Base-by-base conservation (phyloP, 2,113 vertebrate species). In the Rhombomys opimus region DNA sequence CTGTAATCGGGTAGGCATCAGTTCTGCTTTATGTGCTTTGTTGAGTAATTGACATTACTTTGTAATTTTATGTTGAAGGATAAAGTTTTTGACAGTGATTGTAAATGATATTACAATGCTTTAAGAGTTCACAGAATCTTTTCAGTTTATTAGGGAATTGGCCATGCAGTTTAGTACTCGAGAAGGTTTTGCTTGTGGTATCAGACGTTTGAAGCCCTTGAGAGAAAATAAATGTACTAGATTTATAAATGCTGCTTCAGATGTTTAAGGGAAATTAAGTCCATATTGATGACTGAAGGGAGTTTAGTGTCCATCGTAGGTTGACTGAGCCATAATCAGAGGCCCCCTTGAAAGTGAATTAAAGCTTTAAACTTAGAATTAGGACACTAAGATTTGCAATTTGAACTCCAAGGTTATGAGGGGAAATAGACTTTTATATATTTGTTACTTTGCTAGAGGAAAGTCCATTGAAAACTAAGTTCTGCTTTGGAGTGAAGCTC, bases 161-260 rank as follows among this genome's bases (percentile, higher is more conserved):
- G 57, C 86, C 25, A 7, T 73, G 1, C 25, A 82, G 1, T 94
- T 95, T 82, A 87, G 6, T 92, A 82, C 52, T 91, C 75, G 77
- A 73, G 72, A 93, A 89, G 32, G n/a, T 89, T 95, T 96, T 86
- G 17, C 54, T 87, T 82, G 4, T 89, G 10, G 0, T 27, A 15
- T 94, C 54, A 91, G 23, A 86, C 27, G 90, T 18, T 61, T 95
- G 63, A 91, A 86, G 20, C 92, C 30, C 35, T 92, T 85, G 54
- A 92, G 77, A 95, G 87, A 96, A 90, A 96, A 96, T 95, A 23
- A 54, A 38, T 94, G 23, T 67, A 59, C 78, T 92, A 7, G 38
- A 73, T 91, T 91, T 95, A 84, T 94, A 94, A 97, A 92, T 94
- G 65, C n/a, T 85, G 1, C 91, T 90, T 85, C 57, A 80, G 87